Evolutionary conservation across 2,888 invertebrate species (phyloP).

Genomic region (Eustalomyia histrio): DNA sequence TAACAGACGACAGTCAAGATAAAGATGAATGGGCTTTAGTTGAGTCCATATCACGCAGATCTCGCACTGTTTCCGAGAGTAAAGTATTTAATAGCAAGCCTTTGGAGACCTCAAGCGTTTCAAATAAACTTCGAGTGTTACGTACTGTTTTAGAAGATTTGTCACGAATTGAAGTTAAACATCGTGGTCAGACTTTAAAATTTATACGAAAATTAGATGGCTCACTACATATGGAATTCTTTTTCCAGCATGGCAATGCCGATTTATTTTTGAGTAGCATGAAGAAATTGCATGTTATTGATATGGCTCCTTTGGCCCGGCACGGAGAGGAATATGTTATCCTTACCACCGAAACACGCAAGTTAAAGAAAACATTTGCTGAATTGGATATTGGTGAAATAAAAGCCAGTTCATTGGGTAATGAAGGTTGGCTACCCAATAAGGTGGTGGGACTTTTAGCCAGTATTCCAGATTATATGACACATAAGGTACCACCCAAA

Average conservation of each 20-base stretch:
- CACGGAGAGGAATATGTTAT: conserved; percentile 84
- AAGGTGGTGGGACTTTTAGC: conserved; percentile 76
- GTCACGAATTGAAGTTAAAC: conserved; percentile 83
- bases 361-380: conserved; percentile 91
- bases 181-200: conserved; percentile 81
- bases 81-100: conserved; percentile 78
- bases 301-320: conserved; percentile 81
- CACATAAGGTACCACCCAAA: conserved; percentile 71
- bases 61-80: conserved; percentile 78
- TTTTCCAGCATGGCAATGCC: conserved; percentile 93
- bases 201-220: conserved; percentile 84
- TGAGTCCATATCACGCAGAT: conserved; percentile 82
- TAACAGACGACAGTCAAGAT: conserved; percentile 88
- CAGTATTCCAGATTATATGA: conserved; percentile 77
- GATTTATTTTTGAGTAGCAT: conserved; percentile 81
- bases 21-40: conserved; percentile 91
- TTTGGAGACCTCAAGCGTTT: conserved; percentile 58
- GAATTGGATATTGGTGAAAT: conserved; percentile 86
- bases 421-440: conserved; percentile 77
- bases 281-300: conserved; percentile 75
- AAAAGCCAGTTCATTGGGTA: conserved; percentile 72
- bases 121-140: conserved; percentile 80
- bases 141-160: conserved; percentile 83
- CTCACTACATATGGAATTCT: conserved; percentile 84
- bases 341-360: conserved; percentile 85